Evolutionary conservation across 2,113 vertebrate genomes (phyloP).

Genomic region (Mixornis gularis): DNA sequence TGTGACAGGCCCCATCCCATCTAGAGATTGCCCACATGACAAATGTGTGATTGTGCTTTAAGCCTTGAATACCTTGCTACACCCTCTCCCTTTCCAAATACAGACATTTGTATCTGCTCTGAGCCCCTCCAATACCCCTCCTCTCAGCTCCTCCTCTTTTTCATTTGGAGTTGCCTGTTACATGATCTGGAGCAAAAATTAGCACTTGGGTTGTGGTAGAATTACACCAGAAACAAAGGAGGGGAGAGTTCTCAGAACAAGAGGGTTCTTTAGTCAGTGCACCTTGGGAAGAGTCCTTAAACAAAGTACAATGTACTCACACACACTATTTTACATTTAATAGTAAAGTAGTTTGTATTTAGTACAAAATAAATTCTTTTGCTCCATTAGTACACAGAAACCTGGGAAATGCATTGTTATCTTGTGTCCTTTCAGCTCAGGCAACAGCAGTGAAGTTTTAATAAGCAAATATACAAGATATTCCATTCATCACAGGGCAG

Average conservation of each 20-base stretch:
- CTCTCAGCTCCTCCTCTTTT: background rate
- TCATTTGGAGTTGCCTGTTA: background rate
- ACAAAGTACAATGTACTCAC: background rate
- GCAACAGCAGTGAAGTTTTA: background rate
- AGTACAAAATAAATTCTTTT: constrained; percentile 23
- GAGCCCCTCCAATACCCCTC: background rate
- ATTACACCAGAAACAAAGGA: background rate
- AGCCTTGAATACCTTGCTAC: background rate
- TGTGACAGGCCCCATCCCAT: background rate
- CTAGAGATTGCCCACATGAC: background rate
- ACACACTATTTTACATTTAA: background rate
- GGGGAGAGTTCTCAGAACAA: background rate
- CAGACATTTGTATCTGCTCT: background rate
- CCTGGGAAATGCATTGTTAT: background rate
- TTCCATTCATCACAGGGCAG: background rate
- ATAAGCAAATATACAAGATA: background rate
- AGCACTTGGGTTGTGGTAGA: background rate
- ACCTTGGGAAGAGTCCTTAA: background rate
- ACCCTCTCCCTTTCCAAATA: background rate
- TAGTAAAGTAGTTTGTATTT: background rate
- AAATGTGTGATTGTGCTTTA: background rate
- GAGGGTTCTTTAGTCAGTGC: background rate
- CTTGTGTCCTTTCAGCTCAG: background rate
- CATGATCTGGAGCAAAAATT: background rate
- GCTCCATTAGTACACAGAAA: background rate